Conservation (phyloP, 2,113 vertebrate species). For the Ameiurus melas region DNA sequence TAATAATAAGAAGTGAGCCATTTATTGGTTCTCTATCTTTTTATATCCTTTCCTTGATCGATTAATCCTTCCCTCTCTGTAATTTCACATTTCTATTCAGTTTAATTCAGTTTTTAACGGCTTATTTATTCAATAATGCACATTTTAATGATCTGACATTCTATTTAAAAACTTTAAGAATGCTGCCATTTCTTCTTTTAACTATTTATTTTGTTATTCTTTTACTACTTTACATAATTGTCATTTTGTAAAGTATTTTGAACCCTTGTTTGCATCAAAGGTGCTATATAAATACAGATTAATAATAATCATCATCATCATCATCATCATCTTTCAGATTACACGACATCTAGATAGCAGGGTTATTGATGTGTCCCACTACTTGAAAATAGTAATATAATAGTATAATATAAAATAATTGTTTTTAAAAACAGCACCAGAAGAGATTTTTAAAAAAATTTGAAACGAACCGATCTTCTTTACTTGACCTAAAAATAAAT, state of each 20-base stretch:
- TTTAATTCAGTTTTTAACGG: neutral
- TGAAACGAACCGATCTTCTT: too few species aligned
- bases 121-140: neutral
- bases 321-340: too few species aligned
- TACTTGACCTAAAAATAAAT: too few species aligned
- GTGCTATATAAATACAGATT: neutral
- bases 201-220: neutral
- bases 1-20: too few species aligned
- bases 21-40: too few species aligned
- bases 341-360: too few species aligned
- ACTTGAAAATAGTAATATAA: too few species aligned
- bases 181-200: too few species aligned
- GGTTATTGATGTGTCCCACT: too few species aligned
- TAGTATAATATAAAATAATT: too few species aligned
- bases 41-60: neutral
- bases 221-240: neutral
- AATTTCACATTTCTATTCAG: neutral
- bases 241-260: neutral
- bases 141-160: neutral
- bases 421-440: too few species aligned
- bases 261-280: neutral
- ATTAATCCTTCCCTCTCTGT: neutral
- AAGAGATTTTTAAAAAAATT: too few species aligned
- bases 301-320: neutral
- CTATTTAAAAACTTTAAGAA: neutral